phyloP scores from a whole-genome alignment of 92 coral and sea anemone genomes.

The Heliopora coerulea region DNA sequence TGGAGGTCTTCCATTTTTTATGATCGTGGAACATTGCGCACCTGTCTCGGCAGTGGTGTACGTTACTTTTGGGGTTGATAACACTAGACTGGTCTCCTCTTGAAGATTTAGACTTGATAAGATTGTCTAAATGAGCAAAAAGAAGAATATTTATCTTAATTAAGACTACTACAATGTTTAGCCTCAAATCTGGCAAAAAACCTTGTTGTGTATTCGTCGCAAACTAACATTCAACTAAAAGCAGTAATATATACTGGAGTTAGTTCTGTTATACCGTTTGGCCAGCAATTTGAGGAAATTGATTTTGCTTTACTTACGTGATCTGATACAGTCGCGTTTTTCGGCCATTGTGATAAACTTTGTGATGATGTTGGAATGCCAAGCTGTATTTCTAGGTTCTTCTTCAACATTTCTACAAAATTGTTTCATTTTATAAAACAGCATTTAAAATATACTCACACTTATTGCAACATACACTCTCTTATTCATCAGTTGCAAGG shows the following conservation, averaged over 20 bases:
- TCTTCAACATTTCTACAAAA: slow-evolving; percentile 72
- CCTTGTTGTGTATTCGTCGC: no score
- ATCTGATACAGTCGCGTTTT: slow-evolving; percentile 66
- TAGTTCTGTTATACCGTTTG: no score
- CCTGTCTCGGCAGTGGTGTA: slow-evolving; percentile 63
- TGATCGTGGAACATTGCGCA: slow-evolving; percentile 69
- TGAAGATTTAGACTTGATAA: slow-evolving; percentile 71
- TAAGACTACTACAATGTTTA: no score
- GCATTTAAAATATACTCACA: no score
- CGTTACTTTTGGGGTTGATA: slow-evolving; percentile 67
- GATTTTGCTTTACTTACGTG: slow-evolving; percentile 48
- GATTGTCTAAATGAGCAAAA: slow-evolving; percentile 58
- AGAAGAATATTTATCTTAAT: background rate
- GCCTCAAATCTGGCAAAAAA: no score
- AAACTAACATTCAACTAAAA: no score
- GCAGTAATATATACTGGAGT: no score
- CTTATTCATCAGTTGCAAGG: no score
- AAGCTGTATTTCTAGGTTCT: slow-evolving; percentile 74
- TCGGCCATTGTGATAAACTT: slow-evolving; percentile 86
- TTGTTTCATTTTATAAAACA: no score
- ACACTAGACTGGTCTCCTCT: slow-evolving; percentile 79
- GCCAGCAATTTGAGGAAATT: no score
- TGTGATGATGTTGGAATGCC: slow-evolving; percentile 74
- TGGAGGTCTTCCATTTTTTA: slow-evolving; percentile 60
- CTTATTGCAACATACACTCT: no score